Evolutionary conservation across 2,888 invertebrate species (phyloP), one percentile per base, ranked within the genome.

Genomic region (Cacoxenus indagator): DNA sequence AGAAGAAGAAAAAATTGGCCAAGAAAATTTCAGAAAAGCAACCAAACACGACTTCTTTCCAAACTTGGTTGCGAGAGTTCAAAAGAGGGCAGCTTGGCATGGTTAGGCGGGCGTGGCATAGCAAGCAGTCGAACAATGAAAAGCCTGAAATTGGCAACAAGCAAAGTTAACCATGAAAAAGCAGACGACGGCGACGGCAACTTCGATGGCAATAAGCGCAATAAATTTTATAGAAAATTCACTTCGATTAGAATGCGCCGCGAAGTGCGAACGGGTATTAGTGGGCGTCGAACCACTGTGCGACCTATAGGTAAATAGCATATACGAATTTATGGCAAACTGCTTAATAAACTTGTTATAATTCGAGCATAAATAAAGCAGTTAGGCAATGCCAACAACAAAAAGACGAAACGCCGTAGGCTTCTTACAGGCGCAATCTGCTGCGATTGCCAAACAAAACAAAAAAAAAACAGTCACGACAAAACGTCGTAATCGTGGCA

Each of bases 221-320:
- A 84, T 82, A 84, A 82, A 84, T 84, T 83, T 73, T 48, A 45
- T 70, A 45, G 70, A 48, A 67, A 65, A 70, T 45, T 66, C 71
- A 67, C 73, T 76, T 76, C 71, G 76, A 75, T 75, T 70, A 68
- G 70, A 67, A 65, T 37, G 22, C 37, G 70, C 6, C 37, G 24
- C 70, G 71, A 72, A 31, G 43, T 70, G 24, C 70, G 71, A 14
- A 45, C 73, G 73, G 72, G 73, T 72, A 73, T 64, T 19, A 4
- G 64, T 37, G 31, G 48, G n/a, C 48, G 48, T 48, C 9, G 48
- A 4, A 11, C 22, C 19, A 31, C 17, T 22, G 54, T 48, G 54
- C 17, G 11, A 54, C n/a, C 17, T 4, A 48, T n/a, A 54, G 19
- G 22, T 19, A 54, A 24, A n/a, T 22, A 54, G 11, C 54, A 54